Base-by-base conservation (phyloP, 2,888 invertebrate genomes). In the Liposcelis brunnea region DNA sequence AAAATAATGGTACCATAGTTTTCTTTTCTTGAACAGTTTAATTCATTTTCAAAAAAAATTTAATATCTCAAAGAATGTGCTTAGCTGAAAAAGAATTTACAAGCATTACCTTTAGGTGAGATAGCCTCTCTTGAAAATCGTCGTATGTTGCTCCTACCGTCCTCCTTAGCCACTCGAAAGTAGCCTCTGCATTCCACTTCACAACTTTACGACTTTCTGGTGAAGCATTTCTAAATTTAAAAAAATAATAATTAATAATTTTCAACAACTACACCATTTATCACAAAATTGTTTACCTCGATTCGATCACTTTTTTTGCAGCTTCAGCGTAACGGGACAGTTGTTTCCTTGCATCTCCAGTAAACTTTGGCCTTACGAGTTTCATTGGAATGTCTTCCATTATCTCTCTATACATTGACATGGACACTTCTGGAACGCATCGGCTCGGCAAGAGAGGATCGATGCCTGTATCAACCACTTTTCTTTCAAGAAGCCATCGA, bases 301-400 rank as follows among this genome's bases (percentile, higher is more conserved):
- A 86, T 64, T 94, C 95, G 54, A 95, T 91, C 69, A 94, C 89
- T 63, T 89, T 86, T 60, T 94, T 94, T 2, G 95, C 94, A 12
- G 94, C 93, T 64, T 95, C 94, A 0, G 94, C 93, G 65, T 94
- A 97, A 45, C 80, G 74, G 2, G 86, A 84, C 18, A 95, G 66
- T 59, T 95, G 94, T 61, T 94, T 93, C 31, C 94, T 72, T 1
- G 94, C 94, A 67, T 95, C 95, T 1, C 86, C 89, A 2, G 91
- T 87, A 59, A 87, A 94, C 64, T 93, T 91, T 7, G 94, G 93
- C 61, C 90, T 80, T n/a, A 86, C 77, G 48, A 95, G 72, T 64
- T 91, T 93, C 49, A 95, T 87, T 8, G 95, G 95, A 59, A 97
- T 90, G 65, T 95, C 94, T 64, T 91, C 87, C 90, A 95, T 93